These are phyloP conservation scores for Tamias sibiricus DNA, from an alignment of 2,113 vertebrate genomes.

Conservation along the genomic window DNA sequence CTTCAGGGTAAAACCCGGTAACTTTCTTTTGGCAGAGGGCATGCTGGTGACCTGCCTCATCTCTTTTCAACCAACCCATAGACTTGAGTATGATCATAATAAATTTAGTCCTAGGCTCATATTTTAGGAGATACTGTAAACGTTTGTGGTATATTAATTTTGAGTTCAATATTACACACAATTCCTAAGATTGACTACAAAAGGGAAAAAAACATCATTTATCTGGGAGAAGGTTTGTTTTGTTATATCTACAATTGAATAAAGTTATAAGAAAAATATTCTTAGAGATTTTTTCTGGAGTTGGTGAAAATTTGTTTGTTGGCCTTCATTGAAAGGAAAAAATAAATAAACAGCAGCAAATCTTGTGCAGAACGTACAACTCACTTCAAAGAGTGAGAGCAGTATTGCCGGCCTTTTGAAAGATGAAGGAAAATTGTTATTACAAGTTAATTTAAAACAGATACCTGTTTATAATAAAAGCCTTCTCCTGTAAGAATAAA, in stretches of 20 bases:
- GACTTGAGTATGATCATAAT: neutral
- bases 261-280: neutral
- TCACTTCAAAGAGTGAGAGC: conserved; percentile 62
- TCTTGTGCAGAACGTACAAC: conserved; percentile 6
- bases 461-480: conserved; percentile 21
- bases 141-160: neutral
- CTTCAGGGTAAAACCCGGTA: neutral
- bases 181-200: conserved; percentile 23
- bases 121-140: neutral
- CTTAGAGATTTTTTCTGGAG: conserved; percentile 7
- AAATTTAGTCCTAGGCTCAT: neutral
- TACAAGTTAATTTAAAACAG: conserved; percentile 71
- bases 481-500: conserved; percentile 63
- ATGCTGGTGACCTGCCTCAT: neutral
- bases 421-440: conserved; percentile 56
- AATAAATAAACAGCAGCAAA: neutral
- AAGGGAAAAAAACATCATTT: neutral
- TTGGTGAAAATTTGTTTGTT: neutral
- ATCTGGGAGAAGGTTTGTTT: neutral
- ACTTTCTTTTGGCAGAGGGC: neutral
- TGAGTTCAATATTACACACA: neutral
- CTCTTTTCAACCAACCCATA: neutral
- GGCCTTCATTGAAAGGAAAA: neutral
- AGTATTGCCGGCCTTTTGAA: conserved; percentile 56
- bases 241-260: neutral